Percentiles rank a stretch among this genome's conserved stretches.
phyloP scores from a whole-genome alignment of 2,113 vertebrate genomes.

The Pantherophis guttatus region DNA sequence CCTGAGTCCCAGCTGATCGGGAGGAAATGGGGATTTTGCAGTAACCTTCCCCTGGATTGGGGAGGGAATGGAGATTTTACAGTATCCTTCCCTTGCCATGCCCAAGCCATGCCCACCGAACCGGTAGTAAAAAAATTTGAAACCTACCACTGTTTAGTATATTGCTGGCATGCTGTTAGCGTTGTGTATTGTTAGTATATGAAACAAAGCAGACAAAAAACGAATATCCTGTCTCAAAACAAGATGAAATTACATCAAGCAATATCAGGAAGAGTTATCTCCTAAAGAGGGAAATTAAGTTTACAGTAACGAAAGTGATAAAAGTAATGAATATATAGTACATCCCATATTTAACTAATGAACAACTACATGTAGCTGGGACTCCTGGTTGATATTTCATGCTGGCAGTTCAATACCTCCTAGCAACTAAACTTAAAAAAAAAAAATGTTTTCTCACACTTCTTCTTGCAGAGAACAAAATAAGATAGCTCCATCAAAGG shows the following conservation, averaged over 20 bases:
- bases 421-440: not conserved
- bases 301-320: not conserved
- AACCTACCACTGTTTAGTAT: constrained; percentile 18
- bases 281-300: not conserved
- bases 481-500: not conserved
- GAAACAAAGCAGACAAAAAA: not conserved
- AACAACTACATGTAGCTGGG: not conserved
- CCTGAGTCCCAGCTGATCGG: too few relatives aligned
- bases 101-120: too few relatives aligned
- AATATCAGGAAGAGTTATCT: not conserved
- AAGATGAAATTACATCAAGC: not conserved
- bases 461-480: not conserved
- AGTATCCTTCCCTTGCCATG: too few relatives aligned
- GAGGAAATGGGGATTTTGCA: too few relatives aligned
- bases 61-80: too few relatives aligned
- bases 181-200: constrained; percentile 15
- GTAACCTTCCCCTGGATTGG: too few relatives aligned
- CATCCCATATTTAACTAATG: rapidly evolving
- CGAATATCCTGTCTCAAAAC: too few relatives aligned
- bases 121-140: too few relatives aligned
- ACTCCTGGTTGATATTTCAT: not conserved
- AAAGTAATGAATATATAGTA: not conserved
- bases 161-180: not conserved
- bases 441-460: not conserved
- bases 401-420: not conserved